These are phyloP conservation scores for human DNA, from an alignment of 2,113 vertebrate species.

Conservation along the genomic window DNA sequence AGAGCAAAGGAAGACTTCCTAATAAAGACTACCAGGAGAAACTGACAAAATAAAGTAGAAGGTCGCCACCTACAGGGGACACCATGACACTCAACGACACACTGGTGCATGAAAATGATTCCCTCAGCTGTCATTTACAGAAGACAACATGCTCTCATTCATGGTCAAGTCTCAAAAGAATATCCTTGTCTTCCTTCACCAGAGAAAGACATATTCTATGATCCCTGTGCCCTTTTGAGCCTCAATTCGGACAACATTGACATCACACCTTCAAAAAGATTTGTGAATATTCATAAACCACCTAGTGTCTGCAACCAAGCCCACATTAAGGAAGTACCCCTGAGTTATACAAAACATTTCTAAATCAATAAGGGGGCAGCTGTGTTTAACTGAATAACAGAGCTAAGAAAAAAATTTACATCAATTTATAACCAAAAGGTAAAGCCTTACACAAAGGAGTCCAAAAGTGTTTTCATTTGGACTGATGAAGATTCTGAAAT, in stretches of 20 bases:
- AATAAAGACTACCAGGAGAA: not conserved
- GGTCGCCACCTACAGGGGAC: conserved; percentile 50
- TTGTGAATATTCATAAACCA: conserved; percentile 1
- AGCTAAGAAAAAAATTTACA: not conserved
- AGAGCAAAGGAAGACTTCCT: not conserved
- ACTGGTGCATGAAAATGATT: not conserved
- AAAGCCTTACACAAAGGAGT: not conserved
- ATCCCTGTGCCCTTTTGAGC: not conserved
- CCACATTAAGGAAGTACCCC: not conserved
- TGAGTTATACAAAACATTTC: not conserved
- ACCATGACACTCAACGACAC: not conserved
- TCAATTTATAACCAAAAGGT: not conserved
- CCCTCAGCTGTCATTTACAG: not conserved
- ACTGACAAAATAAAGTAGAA: not conserved
- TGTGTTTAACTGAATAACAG: not conserved
- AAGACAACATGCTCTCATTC: not conserved
- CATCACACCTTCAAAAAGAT: not conserved
- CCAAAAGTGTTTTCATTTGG: not conserved
- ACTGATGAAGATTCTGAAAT: conserved; percentile 8
- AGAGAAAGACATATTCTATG: not conserved
- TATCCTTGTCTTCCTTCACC: not conserved
- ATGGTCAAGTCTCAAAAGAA: not conserved
- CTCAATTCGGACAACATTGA: not conserved
- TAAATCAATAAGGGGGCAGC: not conserved
- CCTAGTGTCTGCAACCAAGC: not conserved